A percentile compares a stretch with the other conserved stretches of the same genome.
Evolutionary conservation across 1,140 invertebrate genomes (phyloP).

Genomic region (Bilobella aurantiaca): DNA sequence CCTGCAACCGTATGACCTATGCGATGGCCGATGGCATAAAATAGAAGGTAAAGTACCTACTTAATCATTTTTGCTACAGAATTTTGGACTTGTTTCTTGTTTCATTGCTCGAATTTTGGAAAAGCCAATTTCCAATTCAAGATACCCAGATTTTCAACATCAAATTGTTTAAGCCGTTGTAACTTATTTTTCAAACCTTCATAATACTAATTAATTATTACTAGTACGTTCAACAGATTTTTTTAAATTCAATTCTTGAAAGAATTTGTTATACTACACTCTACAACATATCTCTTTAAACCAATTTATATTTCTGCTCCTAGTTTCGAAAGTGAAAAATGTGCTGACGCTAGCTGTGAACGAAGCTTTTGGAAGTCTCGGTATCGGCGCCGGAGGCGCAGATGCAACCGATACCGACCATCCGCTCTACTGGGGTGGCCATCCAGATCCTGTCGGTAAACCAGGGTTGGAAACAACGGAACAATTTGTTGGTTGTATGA

Average conservation of each 20-base stretch:
- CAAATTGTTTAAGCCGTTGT: too few species aligned
- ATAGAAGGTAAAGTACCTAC: slow-evolving; percentile 56
- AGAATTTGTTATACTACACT: neutral
- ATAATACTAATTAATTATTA: too few species aligned
- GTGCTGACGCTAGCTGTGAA: slow-evolving; percentile 71
- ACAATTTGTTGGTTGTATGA: slow-evolving; percentile 55
- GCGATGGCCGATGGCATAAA: slow-evolving; percentile 88
- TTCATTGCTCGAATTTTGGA: too few species aligned
- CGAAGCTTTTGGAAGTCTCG: slow-evolving; percentile 53
- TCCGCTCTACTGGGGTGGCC: slow-evolving; percentile 79
- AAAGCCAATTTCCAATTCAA: too few species aligned
- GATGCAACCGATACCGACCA: slow-evolving; percentile 66
- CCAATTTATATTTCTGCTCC: slow-evolving; percentile 39
- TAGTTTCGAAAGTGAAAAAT: slow-evolving; percentile 73
- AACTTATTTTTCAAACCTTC: too few species aligned
- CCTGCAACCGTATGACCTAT: slow-evolving; percentile 58
- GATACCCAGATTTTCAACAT: too few species aligned
- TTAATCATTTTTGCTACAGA: slow-evolving; percentile 3
- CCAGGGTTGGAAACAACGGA: slow-evolving; percentile 49
- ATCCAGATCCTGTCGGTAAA: slow-evolving; percentile 47
- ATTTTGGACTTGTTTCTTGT: too few species aligned
- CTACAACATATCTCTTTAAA: neutral
- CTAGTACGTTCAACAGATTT: too few species aligned
- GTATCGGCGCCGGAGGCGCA: slow-evolving; percentile 53
- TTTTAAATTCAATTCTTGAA: neutral